These are phyloP conservation scores for Rhinolophus ferrumequinum DNA, from an alignment of 2,113 vertebrate species.

Conservation along the genomic window DNA sequence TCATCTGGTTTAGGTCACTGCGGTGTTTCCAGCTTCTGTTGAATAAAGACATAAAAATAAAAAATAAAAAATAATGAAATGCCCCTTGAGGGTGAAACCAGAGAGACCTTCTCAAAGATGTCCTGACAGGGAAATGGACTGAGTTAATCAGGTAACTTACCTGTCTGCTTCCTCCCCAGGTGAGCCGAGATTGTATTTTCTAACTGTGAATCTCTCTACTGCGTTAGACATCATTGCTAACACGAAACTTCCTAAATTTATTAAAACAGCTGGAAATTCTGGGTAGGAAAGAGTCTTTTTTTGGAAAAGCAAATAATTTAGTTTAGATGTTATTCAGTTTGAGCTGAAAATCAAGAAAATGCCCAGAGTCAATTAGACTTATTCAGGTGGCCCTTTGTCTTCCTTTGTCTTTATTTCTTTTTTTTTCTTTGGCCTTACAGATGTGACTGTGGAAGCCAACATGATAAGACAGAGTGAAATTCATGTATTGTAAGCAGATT, in stretches of 20 bases:
- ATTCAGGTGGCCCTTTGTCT: neutral
- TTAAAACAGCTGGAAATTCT: conserved; percentile 50
- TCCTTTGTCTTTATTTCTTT: neutral
- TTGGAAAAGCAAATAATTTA: neutral
- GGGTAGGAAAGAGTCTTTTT: neutral
- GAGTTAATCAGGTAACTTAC: neutral
- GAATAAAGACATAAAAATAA: neutral
- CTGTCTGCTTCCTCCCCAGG: neutral
- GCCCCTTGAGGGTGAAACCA: neutral
- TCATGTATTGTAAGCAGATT: neutral
- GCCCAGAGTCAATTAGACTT: neutral
- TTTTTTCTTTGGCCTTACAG: neutral
- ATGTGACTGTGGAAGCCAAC: neutral
- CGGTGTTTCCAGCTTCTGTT: neutral
- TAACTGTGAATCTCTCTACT: neutral
- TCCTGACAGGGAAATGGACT: neutral
- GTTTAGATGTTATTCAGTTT: conserved; percentile 46
- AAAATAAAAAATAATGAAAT: neutral
- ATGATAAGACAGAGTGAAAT: neutral
- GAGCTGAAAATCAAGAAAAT: conserved; percentile 20
- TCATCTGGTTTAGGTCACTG: neutral
- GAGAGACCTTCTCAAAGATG: neutral
- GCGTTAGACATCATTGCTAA: neutral
- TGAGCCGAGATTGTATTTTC: conserved; percentile 44
- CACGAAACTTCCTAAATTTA: neutral